phyloP scores from a whole-genome alignment of 53 echinoderm and acorn worm genomes.

The Paracentrotus lividus region DNA sequence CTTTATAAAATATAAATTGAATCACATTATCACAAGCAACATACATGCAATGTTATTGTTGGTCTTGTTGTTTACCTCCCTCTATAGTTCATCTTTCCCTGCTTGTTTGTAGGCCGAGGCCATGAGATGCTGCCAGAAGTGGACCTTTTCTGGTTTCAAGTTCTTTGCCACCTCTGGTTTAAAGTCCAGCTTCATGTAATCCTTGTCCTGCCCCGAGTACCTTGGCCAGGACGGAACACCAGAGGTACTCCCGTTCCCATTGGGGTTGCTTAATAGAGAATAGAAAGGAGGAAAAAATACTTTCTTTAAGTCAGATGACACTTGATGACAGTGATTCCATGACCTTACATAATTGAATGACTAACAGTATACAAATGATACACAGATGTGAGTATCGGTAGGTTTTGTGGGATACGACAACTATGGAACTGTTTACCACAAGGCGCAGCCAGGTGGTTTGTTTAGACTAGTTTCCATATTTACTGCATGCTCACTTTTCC shows the following conservation, averaged over 20 bases:
- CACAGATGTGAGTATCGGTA: too few relatives aligned
- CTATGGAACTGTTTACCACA: too few relatives aligned
- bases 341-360: too few relatives aligned
- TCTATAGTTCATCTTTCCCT: constrained; percentile 46
- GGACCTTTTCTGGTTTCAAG: constrained; percentile 77
- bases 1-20: too few relatives aligned
- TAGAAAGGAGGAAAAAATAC: background rate
- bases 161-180: constrained; percentile 71
- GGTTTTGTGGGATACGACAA: too few relatives aligned
- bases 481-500: too few relatives aligned
- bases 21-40: too few relatives aligned
- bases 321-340: too few relatives aligned
- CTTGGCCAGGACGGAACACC: constrained; percentile 79
- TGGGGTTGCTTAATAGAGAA: constrained; percentile 65
- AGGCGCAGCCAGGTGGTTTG: too few relatives aligned
- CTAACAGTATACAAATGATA: too few relatives aligned
- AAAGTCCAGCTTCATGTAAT: constrained; percentile 83
- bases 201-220: constrained; percentile 72
- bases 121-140: constrained; percentile 87
- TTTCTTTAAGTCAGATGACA: too few relatives aligned
- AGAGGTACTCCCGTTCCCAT: constrained; percentile 70
- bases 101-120: constrained; percentile 40
- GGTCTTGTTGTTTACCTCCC: background rate
- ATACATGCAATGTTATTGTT: background rate
- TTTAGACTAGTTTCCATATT: too few relatives aligned